Base-by-base conservation (phyloP, 2,888 invertebrate species). In the Drosophila ochracea region DNA sequence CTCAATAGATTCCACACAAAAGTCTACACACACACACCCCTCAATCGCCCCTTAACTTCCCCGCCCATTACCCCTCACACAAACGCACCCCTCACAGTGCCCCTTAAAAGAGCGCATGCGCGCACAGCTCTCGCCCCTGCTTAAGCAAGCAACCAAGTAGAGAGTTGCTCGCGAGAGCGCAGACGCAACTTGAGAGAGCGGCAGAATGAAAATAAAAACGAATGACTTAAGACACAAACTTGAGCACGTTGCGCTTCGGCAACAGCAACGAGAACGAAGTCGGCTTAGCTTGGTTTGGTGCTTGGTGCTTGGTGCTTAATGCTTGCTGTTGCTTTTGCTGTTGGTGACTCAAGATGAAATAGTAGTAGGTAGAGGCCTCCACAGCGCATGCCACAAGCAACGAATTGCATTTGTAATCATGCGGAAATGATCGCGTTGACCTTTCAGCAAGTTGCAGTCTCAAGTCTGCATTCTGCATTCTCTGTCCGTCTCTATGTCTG, bases 381-480 rank as follows among this genome's bases (percentile, higher is more conserved):
- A 25, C 64, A 53, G 66, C 64, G 65, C 68, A 72, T 64, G 68
- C 63, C 73, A 64, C 69, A 73, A 86, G 76, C 68, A 78, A 74
- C 68, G 84, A 83, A 87, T 86, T 83, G 80, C 75, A 82, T 79
- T 92, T 89, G 89, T 83, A 90, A 91, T 91, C 91, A 91, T 92
- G 92, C 92, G 92, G 92, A 92, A 92, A 92, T 91, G 92, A 91
- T 90, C 91, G 83, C 82, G 84, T 85, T 88, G 92, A 92, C 91
- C 92, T 91, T 92, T 91, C 87, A 83, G 89, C 90, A 90, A 87
- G 83, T 91, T 82, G 78, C 76, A 69, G 72, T 73, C 61, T 72
- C 64, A 69, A 68, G 49, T 62, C 64, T 83, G 63, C 61, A 74
- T 69, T 70, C 68, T 68, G 70, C 66, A 75, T 68, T 75, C 77